Conservation (phyloP, 2,797 vertebrate species). For the Lagothrix lagotricha region DNA sequence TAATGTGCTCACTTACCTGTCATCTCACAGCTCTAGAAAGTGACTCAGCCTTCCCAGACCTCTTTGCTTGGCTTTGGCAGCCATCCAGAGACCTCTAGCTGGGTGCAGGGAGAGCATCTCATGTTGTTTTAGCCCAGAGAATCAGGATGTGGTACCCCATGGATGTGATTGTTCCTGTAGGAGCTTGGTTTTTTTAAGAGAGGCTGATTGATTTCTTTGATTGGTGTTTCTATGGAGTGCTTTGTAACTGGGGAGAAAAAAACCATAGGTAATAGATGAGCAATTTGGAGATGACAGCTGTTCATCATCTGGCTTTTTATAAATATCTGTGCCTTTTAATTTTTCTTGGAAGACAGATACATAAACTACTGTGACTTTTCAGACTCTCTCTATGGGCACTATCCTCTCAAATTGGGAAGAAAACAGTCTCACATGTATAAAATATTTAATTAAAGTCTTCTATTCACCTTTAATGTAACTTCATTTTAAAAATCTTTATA, state of each 20-base stretch:
- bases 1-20: background rate
- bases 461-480: constrained; percentile 43
- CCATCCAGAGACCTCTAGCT: background rate
- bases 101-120: background rate
- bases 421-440: constrained; percentile 57
- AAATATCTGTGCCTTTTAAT: constrained; percentile 68
- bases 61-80: background rate
- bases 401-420: constrained; percentile 53
- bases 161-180: constrained; percentile 26
- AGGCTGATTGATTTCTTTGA: constrained; percentile 67
- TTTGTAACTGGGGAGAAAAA: constrained; percentile 55
- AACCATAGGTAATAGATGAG: constrained; percentile 58
- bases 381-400: constrained; percentile 50
- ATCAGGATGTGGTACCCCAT: background rate
- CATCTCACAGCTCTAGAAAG: background rate
- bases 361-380: constrained; percentile 56
- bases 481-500: constrained; percentile 51
- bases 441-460: constrained; percentile 72
- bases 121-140: background rate
- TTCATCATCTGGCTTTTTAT: constrained; percentile 73
- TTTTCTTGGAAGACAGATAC: constrained; percentile 66
- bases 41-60: background rate
- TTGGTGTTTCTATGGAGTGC: constrained; percentile 52
- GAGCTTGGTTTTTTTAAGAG: constrained; percentile 47
- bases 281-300: constrained; percentile 72